Percentiles rank a stretch among this genome's conserved stretches.
These are phyloP conservation scores for Oncopodura yosiiana DNA, from an alignment of 1,140 invertebrate genomes.

Conservation along the genomic window DNA sequence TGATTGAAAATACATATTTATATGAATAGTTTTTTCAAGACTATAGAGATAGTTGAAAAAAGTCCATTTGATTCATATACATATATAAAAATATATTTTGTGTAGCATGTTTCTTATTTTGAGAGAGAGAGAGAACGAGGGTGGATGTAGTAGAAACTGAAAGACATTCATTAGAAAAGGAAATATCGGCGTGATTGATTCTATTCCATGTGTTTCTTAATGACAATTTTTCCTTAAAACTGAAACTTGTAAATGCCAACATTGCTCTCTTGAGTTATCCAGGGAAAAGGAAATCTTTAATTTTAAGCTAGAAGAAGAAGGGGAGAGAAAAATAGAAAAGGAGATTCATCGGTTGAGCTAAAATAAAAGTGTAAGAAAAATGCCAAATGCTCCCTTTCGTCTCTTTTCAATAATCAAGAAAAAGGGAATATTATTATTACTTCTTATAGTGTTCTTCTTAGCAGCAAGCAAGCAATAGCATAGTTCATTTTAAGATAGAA, in stretches of 20 bases:
- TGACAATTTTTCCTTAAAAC: conserved; percentile 31
- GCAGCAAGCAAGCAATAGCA: too few species aligned
- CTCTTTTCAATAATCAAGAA: too few species aligned
- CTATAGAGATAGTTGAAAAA: too few species aligned
- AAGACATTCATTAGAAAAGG: conserved; percentile 30
- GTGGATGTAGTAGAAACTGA: not conserved
- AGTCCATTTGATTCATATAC: too few species aligned
- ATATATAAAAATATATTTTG: too few species aligned
- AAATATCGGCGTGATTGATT: conserved; percentile 35
- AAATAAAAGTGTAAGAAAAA: not conserved
- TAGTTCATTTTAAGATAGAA: too few species aligned
- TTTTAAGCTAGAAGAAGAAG: not conserved
- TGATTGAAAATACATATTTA: too few species aligned
- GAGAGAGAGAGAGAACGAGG: not conserved
- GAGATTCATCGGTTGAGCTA: not conserved
- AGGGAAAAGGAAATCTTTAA: not conserved
- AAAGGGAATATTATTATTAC: too few species aligned
- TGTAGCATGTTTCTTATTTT: too few species aligned
- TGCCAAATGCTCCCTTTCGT: too few species aligned
- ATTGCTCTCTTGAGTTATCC: not conserved
- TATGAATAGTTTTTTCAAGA: too few species aligned
- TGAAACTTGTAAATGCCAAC: not conserved
- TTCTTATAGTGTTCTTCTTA: too few species aligned
- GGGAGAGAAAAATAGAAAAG: conserved; percentile 10
- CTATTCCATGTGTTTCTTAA: conserved; percentile 34